Evolutionary conservation across 2,113 vertebrate genomes (phyloP), one percentile per base, ranked within the genome.

Genomic region (Sinocyclocheilus grahami): DNA sequence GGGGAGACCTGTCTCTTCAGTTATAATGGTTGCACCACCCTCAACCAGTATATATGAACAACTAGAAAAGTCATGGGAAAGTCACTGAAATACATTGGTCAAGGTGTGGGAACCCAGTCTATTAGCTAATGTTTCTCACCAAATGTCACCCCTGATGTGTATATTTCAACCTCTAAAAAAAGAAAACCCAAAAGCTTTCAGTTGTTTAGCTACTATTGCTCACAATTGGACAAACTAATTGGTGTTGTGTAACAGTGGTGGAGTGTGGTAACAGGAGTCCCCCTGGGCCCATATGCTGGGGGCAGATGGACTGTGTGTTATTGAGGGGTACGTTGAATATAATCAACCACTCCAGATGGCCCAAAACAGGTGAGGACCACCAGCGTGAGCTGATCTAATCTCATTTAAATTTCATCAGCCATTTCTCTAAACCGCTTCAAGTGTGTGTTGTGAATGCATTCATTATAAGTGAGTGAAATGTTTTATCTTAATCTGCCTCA

Each of bases 391-490:
- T 46, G 53, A 48, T 86, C 87, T 89, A 67, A 89, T 89, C 88
- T 87, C 86, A 87, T 89, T 87, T 79, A 83, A 86, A 79, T 87
- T 83, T 87, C 65, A 89, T 87, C 55, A 89, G 80, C 75, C 67
- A 24, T 74, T 80, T 67, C 82, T 77, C 72, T 65, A 63, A 81
- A 79, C 82, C 60, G 84, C 75, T 84, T 81, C 51, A 37, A 75
- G 24, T 65, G 65, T 55, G 51, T 55, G 62, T 76, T 76, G 83
- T 74, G 71, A 42, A n/a, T 20, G 18, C 63, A 63, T 51, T 60
- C 22, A 42, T 63, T 37, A 75, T 77, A 69, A 60, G 60, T 10
- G 18, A 63, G 55, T 24, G 42, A 85, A 84, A 85, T 82, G 77
- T 82, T 88, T 46, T 85, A 37, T 20, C 76, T 74, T 58, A 82